Base-by-base conservation (phyloP, 2,113 vertebrate species). In the Ranitomeya variabilis region DNA sequence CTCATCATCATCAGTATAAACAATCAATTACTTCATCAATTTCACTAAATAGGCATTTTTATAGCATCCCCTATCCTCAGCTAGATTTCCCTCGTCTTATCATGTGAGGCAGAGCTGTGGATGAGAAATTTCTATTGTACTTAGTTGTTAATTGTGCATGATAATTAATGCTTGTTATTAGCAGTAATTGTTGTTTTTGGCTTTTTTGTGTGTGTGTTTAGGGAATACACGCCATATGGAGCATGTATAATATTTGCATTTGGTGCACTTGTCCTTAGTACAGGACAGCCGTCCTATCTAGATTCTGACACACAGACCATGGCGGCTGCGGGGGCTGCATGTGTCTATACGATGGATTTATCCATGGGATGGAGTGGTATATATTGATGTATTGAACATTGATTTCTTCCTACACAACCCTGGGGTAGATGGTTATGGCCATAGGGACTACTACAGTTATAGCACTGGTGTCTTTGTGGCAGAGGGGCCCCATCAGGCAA, bases 21-120 rank as follows among this genome's bases (percentile, higher is more conserved):
- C 85, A 86, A 86, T 86, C 71, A 86, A 86, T 86, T 77, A 86
- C 52, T 86, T 14, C 64, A 45, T 54, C n/a, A 51, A 64, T 77
- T 86, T 77, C 60, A n/a, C 85, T 86, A 76, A 86, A 69, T 76
- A 62, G 83, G 73, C 66, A 85, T 85, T 85, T 82, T 55, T 74
- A 85, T 85, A 57, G 83, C 51, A 26, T 85, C 26, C 11, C 26
- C 23, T 54, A 23, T n/a, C 54, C 12, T 19, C n/a, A 21, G n/a
- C 37, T 14, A 54, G 81, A 83, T 67, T 69, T 23, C 19, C 23
- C 23, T 10, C 37, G 15, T 55, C 59, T n/a, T 69, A 23, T 83
- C 21, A 83, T 23, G n/a, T 23, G 11, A 9, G 51, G 37, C 21
- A 10, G 45, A 16, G 59, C 60, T 64, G 57, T 13, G 8, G 21